Base-by-base conservation (phyloP, 2,888 invertebrate species). In the Lasioglossum pauxillum region DNA sequence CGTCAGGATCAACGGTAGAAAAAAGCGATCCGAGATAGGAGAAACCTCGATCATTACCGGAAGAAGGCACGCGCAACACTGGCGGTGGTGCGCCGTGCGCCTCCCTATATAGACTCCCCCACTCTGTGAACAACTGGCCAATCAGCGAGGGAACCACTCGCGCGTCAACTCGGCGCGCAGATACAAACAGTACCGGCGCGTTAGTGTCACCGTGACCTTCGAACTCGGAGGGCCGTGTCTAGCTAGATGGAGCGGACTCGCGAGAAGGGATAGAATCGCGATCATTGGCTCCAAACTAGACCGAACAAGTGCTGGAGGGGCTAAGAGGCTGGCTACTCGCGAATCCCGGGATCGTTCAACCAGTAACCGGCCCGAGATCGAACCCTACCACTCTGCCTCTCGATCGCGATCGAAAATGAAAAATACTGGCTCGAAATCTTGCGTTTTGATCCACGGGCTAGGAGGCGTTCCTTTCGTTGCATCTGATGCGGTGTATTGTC, bases 201-300 rank as follows among this genome's bases (percentile, higher is more conserved):
- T 64, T 82, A 74, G 77, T 73, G 41, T 86, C 81, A 85, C 91
- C 91, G 85, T 93, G 92, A 94, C 94, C 94, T 94, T 94, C 93
- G 92, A 93, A 92, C 93, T 90, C 76, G 83, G 82, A 89, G 92
- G 92, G 92, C 88, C 85, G 92, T 88, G 87, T 89, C 87, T 85
- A 83, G 74, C 71, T 67, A 44, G 79, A 83, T 83, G 80, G 80
- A 69, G 80, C 75, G 73, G 16, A n/a, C 27, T 67, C 69, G 31
- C 78, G 83, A 86, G 89, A 74, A 89, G 91, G 90, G 89, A 89
- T 89, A 85, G 75, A 78, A 67, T 75, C 80, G 7, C 75, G 83
- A 87, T 86, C 89, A 92, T 91, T 92, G 90, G 27, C 60, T 72
- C 53, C 49, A 74, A 74, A 80, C 83, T 74, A 76, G 75, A 76